Evolutionary conservation across 2,888 invertebrate genomes (phyloP), one percentile per base, ranked within the genome.

Genomic region (Strigamia crassipes): DNA sequence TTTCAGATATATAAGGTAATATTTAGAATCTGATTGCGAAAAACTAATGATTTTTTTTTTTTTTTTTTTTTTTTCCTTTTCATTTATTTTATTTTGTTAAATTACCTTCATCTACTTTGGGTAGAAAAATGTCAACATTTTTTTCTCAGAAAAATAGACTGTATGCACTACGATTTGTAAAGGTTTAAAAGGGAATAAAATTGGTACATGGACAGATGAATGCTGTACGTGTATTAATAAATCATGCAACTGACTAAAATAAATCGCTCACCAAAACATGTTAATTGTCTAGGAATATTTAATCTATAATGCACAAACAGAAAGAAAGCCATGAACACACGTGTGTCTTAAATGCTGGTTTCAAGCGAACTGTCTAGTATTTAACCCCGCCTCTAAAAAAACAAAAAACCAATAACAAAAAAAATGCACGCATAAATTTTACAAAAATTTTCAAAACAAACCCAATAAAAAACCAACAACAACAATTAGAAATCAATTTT

Each of bases 91-190:
- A 27, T 27, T 77, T 18, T 77, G 21, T 38, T 41, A 38, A 38
- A 27, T 79, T 79, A 27, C 42, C 27, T 42, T 23, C 42, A 80
- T 46, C 80, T 79, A 42, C 46, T 81, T 38, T 82, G 77, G 82
- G 82, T 82, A 78, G 82, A 82, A 82, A 82, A 78, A 77, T 80
- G 31, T 51, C 15, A 27, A 79, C n/a, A 13, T 10, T 79, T 80
- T 80, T 79, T 51, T 80, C 23, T 80, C 80, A 81, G 81, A 81
- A 81, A 81, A 81, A 81, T 81, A 81, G 81, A 81, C 23, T 80
- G 46, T 80, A 73, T 73, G 66, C 81, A 38, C 61, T 73, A 81
- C 31, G 21, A 31, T 81, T 18, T 73, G 66, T 80, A 46, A 31
- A 51, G 34, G 42, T 51, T 46, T 46, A 13, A 80, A 80, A 46